These are phyloP conservation scores for Actinemys pallida DNA, from an alignment of 2,113 vertebrate species.

Conservation along the genomic window DNA sequence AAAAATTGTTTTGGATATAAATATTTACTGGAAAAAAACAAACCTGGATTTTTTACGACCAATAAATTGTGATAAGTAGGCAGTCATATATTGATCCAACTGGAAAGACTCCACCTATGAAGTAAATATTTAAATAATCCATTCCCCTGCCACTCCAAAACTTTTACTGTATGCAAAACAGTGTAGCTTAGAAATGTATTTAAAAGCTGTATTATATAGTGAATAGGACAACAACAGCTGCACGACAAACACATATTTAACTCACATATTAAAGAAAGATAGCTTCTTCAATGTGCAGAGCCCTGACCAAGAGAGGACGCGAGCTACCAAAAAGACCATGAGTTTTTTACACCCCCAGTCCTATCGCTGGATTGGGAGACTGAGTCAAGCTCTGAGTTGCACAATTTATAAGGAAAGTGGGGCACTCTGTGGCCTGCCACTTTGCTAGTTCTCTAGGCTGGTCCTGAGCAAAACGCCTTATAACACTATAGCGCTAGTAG, in stretches of 20 bases:
- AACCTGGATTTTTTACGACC: not conserved
- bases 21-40: not conserved
- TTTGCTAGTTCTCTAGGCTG: no score
- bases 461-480: no score
- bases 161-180: not conserved
- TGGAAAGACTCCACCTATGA: not conserved
- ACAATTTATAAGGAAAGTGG: no score
- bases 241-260: not conserved
- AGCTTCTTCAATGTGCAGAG: not conserved
- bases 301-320: not conserved
- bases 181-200: conserved; percentile 1
- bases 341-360: no score
- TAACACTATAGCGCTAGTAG: no score
- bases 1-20: not conserved
- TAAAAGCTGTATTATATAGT: not conserved
- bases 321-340: no score
- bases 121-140: not conserved
- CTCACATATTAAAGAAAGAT: not conserved
- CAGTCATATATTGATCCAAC: not conserved
- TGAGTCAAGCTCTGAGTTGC: no score
- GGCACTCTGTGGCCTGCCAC: no score
- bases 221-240: not conserved
- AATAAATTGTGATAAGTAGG: not conserved
- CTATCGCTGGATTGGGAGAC: no score
- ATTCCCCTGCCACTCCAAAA: not conserved